Base-by-base conservation (phyloP, 2,797 vertebrate species). In the Pseudochirops cupreus region DNA sequence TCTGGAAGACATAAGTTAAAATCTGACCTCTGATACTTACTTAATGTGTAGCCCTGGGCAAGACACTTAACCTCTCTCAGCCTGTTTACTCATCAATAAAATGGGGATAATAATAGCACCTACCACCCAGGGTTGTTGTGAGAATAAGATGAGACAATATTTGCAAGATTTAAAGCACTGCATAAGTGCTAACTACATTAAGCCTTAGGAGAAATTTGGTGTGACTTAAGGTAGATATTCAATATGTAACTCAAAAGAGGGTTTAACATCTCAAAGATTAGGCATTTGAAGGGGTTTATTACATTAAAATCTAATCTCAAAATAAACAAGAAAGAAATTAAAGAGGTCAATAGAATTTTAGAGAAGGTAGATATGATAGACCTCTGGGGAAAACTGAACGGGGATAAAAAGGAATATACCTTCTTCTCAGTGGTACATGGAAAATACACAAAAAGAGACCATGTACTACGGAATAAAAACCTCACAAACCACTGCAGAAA, bases 261-360 rank as follows among this genome's bases (percentile, higher is more conserved):
- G 16, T 21, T 74, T 82, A 46, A 46, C 21, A 82, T 82, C 5
- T 82, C 39, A 82, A 46, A 96, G 53, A 21, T 91, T 94, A 46
- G 92, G 92, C 87, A 93, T 62, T 74, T 94, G 92, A 82, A 94
- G 95, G 92, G 95, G 91, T 67, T 74, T 96, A 96, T 95, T 26
- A 74, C 96, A 10, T 54, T 54, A 54, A 54, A 54, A 54, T 54
- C 53, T 54, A 54, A 54, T 10, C 53, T 54, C 53, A 11, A 54
- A 53, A 53, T 5, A 54, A 54, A 54, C 0, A 54, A 54, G 5
- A 53, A 53, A 53, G 52, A 53, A 53, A 7, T 53, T 53, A 53
- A 53, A 7, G 52, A 53, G 52, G 52, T 53, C 4, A 53, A 53
- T 53, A 53, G 9, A 54, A 54, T 54, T 54, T 54, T 54, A 54